Base-by-base conservation (phyloP, 2,888 invertebrate genomes). In the Ypsolopha sequella region DNA sequence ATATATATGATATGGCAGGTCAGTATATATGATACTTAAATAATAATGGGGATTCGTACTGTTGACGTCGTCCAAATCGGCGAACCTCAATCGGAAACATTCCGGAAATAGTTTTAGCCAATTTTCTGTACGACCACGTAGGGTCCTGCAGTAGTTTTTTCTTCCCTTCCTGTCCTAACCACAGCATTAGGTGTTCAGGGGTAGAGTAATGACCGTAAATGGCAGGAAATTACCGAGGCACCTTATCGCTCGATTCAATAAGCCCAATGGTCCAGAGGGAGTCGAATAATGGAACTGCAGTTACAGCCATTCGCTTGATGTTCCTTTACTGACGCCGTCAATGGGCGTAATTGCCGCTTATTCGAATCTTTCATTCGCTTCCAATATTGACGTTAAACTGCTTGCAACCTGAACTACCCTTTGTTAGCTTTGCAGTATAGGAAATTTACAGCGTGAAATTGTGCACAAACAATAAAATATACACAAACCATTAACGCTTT, bases 181-280 rank as follows among this genome's bases (percentile, higher is more conserved):
- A 52, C 67, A 63, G 65, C 61, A 61, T 70, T 65, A 63, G 63
- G 63, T 72, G 75, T 77, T 79, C 76, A 69, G 64, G 70, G 66
- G 65, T 68, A 73, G 75, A 80, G 77, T 81, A 82, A 77, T 80
- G 76, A 70, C 75, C 66, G 74, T 76, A 80, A 85, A 86, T 85
- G 80, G 76, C 75, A 73, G 80, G 81, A 80, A 85, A 85, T 85
- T 80, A 85, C 85, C 62, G 76, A 62, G 76, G 70, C 74, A 76
- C 80, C 85, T 86, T 85, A 85, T 84, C 84, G 77, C 73, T 60
- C 71, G 70, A 84, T 85, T 86, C 84, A 86, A 86, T 86, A 81
- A 84, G 76, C 73, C 72, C 71, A 66, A 73, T 71, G 70, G 69
- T 64, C 66, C 64, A 60, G 64, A 67, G 69, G 77, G 75, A 70